Conservation (phyloP, 2,797 vertebrate species). For the Melanotaenia boesemani region DNA sequence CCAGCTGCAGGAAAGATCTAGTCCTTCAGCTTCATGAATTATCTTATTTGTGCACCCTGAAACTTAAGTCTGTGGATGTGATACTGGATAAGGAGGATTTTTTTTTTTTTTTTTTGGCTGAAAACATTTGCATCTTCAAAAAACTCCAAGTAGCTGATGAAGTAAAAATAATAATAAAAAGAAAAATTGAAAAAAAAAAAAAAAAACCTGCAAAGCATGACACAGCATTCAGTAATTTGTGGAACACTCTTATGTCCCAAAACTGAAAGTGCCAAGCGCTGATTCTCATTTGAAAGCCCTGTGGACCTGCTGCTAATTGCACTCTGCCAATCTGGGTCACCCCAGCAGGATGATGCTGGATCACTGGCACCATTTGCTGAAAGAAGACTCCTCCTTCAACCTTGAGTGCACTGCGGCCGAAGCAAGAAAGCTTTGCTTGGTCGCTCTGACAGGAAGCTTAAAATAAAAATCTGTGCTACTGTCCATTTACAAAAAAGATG, state of each 20-base stretch:
- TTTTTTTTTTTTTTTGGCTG: neutral
- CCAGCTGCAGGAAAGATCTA: neutral
- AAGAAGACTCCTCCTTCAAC: slow-evolving; percentile 64
- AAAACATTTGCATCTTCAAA: neutral
- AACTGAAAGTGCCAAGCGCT: slow-evolving; percentile 36
- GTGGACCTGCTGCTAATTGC: slow-evolving; percentile 68
- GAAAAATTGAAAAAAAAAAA: too few species aligned
- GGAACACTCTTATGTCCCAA: slow-evolving; percentile 45
- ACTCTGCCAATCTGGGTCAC: slow-evolving; percentile 67
- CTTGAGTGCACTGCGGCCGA: slow-evolving; percentile 40
- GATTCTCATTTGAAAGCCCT: slow-evolving; percentile 52
- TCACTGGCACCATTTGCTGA: slow-evolving; percentile 58
- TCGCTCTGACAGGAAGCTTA: slow-evolving; percentile 50
- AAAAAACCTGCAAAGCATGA: neutral
- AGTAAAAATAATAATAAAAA: neutral
- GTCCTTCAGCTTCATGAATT: neutral
- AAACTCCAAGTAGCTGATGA: neutral
- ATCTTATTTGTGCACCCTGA: neutral
- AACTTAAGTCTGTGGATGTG: neutral
- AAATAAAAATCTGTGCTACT: slow-evolving; percentile 51
- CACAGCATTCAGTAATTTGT: slow-evolving; percentile 23
- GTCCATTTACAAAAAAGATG: slow-evolving; percentile 33
- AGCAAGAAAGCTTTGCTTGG: slow-evolving; percentile 44
- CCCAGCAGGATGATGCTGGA: slow-evolving; percentile 54
- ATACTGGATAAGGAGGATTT: neutral